These are phyloP conservation scores for Serrognathus titanus DNA, from an alignment of 2,888 invertebrate species.

Conservation along the genomic window DNA sequence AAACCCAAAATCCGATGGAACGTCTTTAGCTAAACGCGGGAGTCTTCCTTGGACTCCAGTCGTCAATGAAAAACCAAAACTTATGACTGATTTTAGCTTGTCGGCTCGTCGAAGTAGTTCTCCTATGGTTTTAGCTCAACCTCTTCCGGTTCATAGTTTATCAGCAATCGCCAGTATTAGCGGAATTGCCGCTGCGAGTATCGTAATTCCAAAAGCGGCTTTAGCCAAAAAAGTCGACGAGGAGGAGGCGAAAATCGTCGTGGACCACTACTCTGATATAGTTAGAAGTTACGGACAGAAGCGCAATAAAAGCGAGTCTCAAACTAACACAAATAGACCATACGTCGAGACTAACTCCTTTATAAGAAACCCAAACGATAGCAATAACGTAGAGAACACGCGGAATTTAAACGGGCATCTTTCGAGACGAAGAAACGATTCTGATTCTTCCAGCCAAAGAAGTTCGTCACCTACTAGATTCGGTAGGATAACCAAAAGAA, in stretches of 20 bases:
- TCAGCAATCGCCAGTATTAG: conserved; percentile 38
- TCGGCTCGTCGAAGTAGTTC: conserved; percentile 15
- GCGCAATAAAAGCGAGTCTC: conserved; percentile 3
- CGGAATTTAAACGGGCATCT: neutral
- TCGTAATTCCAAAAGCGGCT: conserved; percentile 39
- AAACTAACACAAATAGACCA: neutral
- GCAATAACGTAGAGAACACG: neutral
- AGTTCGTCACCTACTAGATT: conserved; percentile 9
- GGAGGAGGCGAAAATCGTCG: conserved; percentile 67
- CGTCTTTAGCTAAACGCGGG: neutral
- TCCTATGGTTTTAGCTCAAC: conserved; percentile 14
- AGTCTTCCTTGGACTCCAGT: neutral
- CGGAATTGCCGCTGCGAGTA: conserved; percentile 41
- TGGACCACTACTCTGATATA: conserved; percentile 78
- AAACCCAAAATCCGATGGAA: neutral
- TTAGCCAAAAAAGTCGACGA: conserved; percentile 48
- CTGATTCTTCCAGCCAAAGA: conserved; percentile 15
- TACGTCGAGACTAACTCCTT: neutral
- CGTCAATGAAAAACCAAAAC: too few relatives aligned
- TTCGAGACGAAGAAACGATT: conserved; percentile 9
- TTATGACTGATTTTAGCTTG: neutral
- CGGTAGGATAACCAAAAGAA: neutral
- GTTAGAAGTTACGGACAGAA: conserved; percentile 64
- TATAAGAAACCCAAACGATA: neutral
- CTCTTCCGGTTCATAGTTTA: conserved; percentile 26